A percentile compares a stretch with the other conserved stretches of the same genome.
These are phyloP conservation scores for Bradysia coprophila DNA, from an alignment of 1,140 invertebrate genomes.

Conservation along the genomic window DNA sequence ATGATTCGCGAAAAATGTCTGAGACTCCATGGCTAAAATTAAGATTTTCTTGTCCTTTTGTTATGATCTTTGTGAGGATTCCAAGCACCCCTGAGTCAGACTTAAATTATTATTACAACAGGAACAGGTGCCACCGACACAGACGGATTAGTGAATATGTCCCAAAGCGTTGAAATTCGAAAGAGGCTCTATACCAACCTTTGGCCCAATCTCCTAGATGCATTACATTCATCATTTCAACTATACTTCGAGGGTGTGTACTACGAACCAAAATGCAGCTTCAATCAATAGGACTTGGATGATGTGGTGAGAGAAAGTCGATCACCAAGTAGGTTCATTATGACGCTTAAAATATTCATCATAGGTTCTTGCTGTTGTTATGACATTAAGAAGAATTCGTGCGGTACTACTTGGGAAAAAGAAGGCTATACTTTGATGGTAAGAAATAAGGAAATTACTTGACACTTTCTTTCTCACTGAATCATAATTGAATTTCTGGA, in stretches of 20 bases:
- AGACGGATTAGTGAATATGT: slow-evolving; percentile 69
- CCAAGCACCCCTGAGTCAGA: no score
- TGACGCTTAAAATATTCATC: neutral
- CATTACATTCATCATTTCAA: slow-evolving; percentile 44
- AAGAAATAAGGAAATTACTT: slow-evolving; percentile 32
- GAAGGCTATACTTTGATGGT: slow-evolving; percentile 37
- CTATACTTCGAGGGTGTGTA: slow-evolving; percentile 34
- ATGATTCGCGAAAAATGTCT: no score
- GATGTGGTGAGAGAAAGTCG: slow-evolving; percentile 47
- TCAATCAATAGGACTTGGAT: no score
- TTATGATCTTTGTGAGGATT: no score
- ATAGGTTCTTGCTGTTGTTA: slow-evolving; percentile 31
- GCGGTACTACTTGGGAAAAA: slow-evolving; percentile 33
- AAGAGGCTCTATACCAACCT: slow-evolving; percentile 59
- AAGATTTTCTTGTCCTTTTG: no score
- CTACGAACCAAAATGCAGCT: slow-evolving; percentile 38
- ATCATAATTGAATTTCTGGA: slow-evolving; percentile 39
- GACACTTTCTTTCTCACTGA: no score
- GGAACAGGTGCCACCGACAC: slow-evolving; percentile 67
- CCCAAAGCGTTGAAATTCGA: slow-evolving; percentile 56
- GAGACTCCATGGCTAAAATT: no score
- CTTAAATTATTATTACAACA: no score
- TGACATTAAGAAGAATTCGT: slow-evolving; percentile 40
- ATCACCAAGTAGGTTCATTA: slow-evolving; percentile 48
- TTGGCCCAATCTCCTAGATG: slow-evolving; percentile 78